A percentile compares a stretch with the other conserved stretches of the same genome.
These are phyloP conservation scores for Naja naja DNA, from an alignment of 2,113 vertebrate species.

Conservation along the genomic window DNA sequence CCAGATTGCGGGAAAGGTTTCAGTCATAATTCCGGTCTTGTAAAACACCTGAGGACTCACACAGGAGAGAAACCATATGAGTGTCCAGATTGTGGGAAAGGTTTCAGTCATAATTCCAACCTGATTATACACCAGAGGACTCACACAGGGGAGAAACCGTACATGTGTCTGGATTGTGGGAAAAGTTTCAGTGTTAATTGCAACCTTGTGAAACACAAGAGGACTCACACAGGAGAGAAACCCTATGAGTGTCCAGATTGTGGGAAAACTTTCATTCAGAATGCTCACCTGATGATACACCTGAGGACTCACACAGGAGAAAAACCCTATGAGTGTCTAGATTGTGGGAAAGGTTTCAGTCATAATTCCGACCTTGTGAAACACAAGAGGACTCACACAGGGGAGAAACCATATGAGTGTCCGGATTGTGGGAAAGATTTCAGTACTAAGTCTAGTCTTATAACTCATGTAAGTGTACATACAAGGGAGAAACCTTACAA, in stretches of 20 bases:
- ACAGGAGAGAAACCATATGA: neutral
- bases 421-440: neutral
- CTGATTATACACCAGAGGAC: no score
- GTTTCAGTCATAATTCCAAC: neutral
- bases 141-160: neutral
- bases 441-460: neutral
- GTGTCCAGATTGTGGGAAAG: neutral
- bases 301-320: neutral
- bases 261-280: neutral
- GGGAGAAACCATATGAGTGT: neutral
- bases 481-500: neutral
- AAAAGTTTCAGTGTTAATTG: neutral
- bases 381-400: neutral
- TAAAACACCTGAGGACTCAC: neutral
- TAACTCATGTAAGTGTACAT: neutral
- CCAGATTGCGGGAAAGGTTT: neutral
- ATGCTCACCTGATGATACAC: neutral
- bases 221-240: neutral
- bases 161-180: neutral
- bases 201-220: neutral
- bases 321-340: neutral
- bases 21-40: no score
- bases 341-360: neutral
- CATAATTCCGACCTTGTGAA: neutral
- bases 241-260: neutral